Evolutionary conservation across 2,888 invertebrate genomes (phyloP), one percentile per base, ranked within the genome.

Genomic region (Plagodis dolabraria): DNA sequence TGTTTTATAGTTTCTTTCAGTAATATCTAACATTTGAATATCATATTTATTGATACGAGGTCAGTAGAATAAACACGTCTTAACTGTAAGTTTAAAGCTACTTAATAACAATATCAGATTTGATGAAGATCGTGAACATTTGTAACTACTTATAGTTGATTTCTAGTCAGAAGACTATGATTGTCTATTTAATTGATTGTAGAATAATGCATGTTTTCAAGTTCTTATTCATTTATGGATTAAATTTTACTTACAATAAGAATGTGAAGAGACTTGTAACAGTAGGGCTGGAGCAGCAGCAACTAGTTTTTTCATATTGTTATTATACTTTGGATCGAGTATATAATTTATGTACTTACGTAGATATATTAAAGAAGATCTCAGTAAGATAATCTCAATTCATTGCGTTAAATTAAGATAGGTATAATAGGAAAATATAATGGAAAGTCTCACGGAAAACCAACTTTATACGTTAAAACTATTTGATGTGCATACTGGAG

Each of bases 101-200:
- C 79, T 77, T 77, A 77, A 74, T 79, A 77, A 76, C 78, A 79
- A 72, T 75, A 73, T 77, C 85, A 85, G 83, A 83, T 84, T 84
- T 81, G 74, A 78, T 77, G 77, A 78, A 70, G 69, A 74, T 78
- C 78, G 76, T 74, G 74, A 77, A 75, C 60, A 67, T 60, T 64
- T 58, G 63, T 82, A 85, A 84, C 22, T 22, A 22, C 22, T 84
- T 85, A 77, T 86, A 84, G 81, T 83, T 84, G 78, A 82, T 89
- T 88, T 92, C 92, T 92, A 91, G 92, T 92, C 91, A 90, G 75
- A 80, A 80, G 88, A 90, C 89, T 90, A 89, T 81, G 80, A 85
- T 86, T 85, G 86, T 89, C 85, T 88, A 79, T 84, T 80, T 85
- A 84, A 81, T 80, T 10, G 72, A 75, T 77, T 70, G 71, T 71